A percentile compares a stretch with the other conserved stretches of the same genome.
Conservation (phyloP, 1,140 invertebrate species). For the Magallana ariakensis region DNA sequence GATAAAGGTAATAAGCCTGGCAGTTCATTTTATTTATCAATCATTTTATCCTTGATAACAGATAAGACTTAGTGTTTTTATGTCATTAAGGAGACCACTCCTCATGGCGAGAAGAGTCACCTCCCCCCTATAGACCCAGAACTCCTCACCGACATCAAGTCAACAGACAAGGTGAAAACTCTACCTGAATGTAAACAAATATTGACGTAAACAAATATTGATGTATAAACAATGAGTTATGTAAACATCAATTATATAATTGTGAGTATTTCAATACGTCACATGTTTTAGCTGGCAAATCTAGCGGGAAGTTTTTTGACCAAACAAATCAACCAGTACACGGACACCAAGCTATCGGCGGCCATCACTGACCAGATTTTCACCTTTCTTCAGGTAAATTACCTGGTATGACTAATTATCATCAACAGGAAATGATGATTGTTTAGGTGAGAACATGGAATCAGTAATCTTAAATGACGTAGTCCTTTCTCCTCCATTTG, state of each 20-base stretch:
- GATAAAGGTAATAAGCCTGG: too few species aligned
- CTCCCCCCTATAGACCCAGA: constrained; percentile 17
- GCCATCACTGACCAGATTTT: constrained; percentile 62
- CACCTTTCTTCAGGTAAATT: constrained; percentile 59
- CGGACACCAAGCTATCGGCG: constrained; percentile 59
- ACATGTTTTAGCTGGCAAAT: constrained; percentile 58
- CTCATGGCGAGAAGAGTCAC: not conserved
- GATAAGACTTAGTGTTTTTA: too few species aligned
- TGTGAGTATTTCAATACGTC: not conserved
- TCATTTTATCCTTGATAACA: too few species aligned
- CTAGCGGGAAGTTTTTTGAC: constrained; percentile 64
- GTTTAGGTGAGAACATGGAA: too few species aligned
- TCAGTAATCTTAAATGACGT: too few species aligned
- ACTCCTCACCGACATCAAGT: constrained; percentile 19
- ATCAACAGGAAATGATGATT: too few species aligned
- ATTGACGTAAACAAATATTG: not conserved
- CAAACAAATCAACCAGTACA: constrained; percentile 64
- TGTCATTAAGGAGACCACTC: not conserved
- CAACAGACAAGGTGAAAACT: constrained; percentile 26
- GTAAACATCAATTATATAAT: not conserved
- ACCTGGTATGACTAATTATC: not conserved
- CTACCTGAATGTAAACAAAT: too few species aligned
- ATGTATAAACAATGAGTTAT: not conserved
- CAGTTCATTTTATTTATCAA: too few species aligned
- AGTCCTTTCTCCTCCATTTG: too few species aligned